Evolutionary conservation across 2,797 vertebrate species (phyloP).

Genomic region (Anniella stebbinsi): DNA sequence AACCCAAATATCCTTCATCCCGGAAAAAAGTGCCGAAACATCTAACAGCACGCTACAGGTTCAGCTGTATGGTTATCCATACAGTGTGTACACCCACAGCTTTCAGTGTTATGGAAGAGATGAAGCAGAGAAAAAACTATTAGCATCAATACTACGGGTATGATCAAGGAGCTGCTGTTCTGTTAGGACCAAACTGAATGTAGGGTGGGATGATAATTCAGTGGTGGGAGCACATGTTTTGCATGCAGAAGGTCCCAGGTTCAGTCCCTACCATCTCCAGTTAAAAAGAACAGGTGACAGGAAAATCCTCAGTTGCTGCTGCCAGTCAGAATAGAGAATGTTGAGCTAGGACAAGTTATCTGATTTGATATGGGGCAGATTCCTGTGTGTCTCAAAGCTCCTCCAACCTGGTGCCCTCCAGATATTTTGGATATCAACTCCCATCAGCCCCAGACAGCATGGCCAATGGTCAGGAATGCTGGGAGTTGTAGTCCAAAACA

Average conservation of each 20-base stretch:
- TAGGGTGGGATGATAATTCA: neutral
- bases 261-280: neutral
- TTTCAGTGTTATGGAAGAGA: constrained; percentile 95
- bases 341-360: neutral
- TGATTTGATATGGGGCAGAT: neutral
- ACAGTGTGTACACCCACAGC: constrained; percentile 93
- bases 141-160: constrained; percentile 87
- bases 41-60: constrained; percentile 74
- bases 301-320: neutral
- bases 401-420: too few species aligned
- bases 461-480: too few species aligned
- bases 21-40: constrained; percentile 55
- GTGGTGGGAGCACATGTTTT: neutral
- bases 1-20: constrained; percentile 92
- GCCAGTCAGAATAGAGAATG: neutral
- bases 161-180: neutral
- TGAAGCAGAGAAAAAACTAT: constrained; percentile 88
- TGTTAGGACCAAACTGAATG: neutral
- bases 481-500: too few species aligned
- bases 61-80: constrained; percentile 90
- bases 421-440: too few species aligned
- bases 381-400: neutral
- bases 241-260: neutral
- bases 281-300: neutral
- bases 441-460: too few species aligned